These are phyloP conservation scores for Oscheius sp. DNA, from an alignment of 2,888 invertebrate species.

Conservation along the genomic window DNA sequence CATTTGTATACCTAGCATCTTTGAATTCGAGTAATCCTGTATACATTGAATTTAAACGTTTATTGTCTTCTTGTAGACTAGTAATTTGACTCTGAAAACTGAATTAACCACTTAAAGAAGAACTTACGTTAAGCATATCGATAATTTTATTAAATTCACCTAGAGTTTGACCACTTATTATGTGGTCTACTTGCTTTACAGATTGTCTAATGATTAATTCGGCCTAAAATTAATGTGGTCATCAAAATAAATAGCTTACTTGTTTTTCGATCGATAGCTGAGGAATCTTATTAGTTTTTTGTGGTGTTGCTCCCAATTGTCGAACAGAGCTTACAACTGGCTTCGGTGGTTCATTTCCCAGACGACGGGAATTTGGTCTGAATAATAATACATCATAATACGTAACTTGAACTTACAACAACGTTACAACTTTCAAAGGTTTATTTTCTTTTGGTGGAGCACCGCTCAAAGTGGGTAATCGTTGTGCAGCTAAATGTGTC, in stretches of 20 bases:
- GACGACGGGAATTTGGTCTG: slow-evolving; percentile 31
- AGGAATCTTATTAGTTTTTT: background rate
- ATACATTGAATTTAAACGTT: slow-evolving; percentile 19
- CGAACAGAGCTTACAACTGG: slow-evolving; percentile 27
- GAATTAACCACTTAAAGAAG: background rate
- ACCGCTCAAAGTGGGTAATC: slow-evolving; percentile 15
- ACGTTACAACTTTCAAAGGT: slow-evolving; percentile 30
- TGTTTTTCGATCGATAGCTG: slow-evolving; percentile 33
- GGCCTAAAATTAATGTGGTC: slow-evolving; percentile 3
- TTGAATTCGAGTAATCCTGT: slow-evolving; percentile 30
- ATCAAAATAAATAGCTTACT: background rate
- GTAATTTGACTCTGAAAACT: slow-evolving; percentile 12
- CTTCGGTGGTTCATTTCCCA: slow-evolving; percentile 11
- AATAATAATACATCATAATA: background rate
- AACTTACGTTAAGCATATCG: slow-evolving; percentile 32
- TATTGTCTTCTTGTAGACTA: slow-evolving; percentile 29
- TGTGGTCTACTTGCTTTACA: slow-evolving; percentile 23
- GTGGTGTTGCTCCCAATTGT: slow-evolving; percentile 13
- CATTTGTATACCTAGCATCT: slow-evolving; percentile 24
- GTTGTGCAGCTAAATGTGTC: slow-evolving; percentile 30
- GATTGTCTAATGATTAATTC: slow-evolving; percentile 27
- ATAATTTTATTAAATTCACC: slow-evolving; percentile 35
- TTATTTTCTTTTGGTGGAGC: slow-evolving; percentile 33
- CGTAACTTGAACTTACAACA: slow-evolving; percentile 11
- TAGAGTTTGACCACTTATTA: slow-evolving; percentile 18